These are phyloP conservation scores for Mormyrus hasselquistii DNA, from an alignment of 2,797 vertebrate species.

Conservation along the genomic window DNA sequence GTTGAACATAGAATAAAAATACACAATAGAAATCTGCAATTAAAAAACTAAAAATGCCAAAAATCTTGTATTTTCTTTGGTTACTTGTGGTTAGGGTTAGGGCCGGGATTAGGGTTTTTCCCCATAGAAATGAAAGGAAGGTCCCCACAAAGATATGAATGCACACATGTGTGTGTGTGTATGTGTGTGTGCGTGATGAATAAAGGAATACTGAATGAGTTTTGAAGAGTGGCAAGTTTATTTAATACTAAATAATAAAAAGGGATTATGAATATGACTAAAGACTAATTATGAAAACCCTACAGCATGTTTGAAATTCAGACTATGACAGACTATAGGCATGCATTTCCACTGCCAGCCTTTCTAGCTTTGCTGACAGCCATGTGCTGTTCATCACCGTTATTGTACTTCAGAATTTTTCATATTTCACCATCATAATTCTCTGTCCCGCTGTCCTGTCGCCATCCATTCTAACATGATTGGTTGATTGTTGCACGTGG, in stretches of 20 bases:
- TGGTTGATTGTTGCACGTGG: neutral
- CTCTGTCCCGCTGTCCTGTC: neutral
- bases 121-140: neutral
- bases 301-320: neutral
- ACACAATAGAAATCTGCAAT: neutral
- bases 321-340: neutral
- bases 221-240: neutral
- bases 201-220: neutral
- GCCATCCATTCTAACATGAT: neutral
- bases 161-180: neutral
- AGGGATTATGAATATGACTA: neutral
- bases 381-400: neutral
- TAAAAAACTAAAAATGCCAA: neutral
- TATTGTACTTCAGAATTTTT: neutral
- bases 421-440: neutral
- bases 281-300: neutral
- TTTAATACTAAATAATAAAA: neutral
- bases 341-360: neutral
- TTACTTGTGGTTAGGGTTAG: neutral
- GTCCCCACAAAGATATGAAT: neutral
- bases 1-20: neutral
- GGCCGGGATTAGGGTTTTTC: neutral
- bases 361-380: neutral
- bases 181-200: neutral
- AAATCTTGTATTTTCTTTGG: neutral